phyloP scores from a whole-genome alignment of 2,797 vertebrate genomes.

The Trematomus bernacchii region DNA sequence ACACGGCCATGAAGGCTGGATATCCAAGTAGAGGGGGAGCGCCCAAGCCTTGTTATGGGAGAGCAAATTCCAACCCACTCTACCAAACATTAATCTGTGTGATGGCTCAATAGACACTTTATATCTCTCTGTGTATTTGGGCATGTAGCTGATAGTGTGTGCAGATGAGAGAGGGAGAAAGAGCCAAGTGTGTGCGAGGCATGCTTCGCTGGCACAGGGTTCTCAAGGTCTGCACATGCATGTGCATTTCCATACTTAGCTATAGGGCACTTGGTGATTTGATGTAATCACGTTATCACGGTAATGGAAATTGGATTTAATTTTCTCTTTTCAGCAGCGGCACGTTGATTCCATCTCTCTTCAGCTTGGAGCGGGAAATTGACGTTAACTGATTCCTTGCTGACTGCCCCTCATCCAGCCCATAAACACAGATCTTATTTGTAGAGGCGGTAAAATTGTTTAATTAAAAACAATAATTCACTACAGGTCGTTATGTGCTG shows the following conservation, averaged over 20 bases:
- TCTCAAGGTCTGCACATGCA: slow-evolving; percentile 56
- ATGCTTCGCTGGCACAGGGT: slow-evolving; percentile 39
- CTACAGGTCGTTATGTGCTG: slow-evolving; percentile 73
- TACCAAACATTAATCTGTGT: slow-evolving; percentile 72
- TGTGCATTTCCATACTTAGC: slow-evolving; percentile 69
- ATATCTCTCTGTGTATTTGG: slow-evolving; percentile 52
- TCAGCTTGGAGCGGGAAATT: slow-evolving; percentile 63
- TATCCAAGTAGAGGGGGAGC: slow-evolving; percentile 66
- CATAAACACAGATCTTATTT: slow-evolving; percentile 82
- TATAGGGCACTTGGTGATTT: slow-evolving; percentile 67
- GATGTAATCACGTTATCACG: slow-evolving; percentile 80
- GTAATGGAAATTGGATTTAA: slow-evolving; percentile 77
- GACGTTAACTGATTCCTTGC: slow-evolving; percentile 69
- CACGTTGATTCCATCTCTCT: slow-evolving; percentile 57
- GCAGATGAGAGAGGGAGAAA: slow-evolving; percentile 21
- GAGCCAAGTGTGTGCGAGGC: slow-evolving; percentile 48
- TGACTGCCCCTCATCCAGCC: slow-evolving; percentile 62
- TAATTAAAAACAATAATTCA: slow-evolving; percentile 85
- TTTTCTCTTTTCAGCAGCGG: slow-evolving; percentile 61
- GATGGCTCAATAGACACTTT: slow-evolving; percentile 78
- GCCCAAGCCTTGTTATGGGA: slow-evolving; percentile 68
- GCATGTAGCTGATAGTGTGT: slow-evolving; percentile 44
- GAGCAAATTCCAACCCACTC: slow-evolving; percentile 72
- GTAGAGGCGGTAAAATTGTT: slow-evolving; percentile 76
- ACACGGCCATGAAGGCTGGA: slow-evolving; percentile 69